These are phyloP conservation scores for Acutogordius australiensis DNA, from an alignment of 2,888 invertebrate genomes.

Conservation along the genomic window DNA sequence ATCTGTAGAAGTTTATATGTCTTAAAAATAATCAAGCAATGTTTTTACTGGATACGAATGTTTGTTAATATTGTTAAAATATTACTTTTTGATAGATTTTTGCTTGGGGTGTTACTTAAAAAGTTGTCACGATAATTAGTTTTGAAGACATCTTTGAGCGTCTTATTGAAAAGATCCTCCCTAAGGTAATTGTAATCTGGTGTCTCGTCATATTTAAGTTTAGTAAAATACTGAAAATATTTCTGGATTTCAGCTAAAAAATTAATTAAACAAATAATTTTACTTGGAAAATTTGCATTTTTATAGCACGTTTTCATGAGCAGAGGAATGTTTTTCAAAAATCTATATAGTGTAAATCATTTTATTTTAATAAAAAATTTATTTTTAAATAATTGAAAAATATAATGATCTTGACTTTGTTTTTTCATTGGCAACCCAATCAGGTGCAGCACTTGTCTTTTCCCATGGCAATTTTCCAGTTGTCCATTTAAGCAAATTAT, in stretches of 20 bases:
- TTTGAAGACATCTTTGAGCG: background rate
- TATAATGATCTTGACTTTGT: conserved; percentile 20
- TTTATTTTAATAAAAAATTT: background rate
- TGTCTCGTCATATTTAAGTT: conserved; percentile 6
- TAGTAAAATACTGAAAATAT: background rate
- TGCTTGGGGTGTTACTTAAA: too few relatives aligned
- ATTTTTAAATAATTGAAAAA: background rate
- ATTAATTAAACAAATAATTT: too few relatives aligned
- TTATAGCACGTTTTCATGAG: background rate
- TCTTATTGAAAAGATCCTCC: background rate
- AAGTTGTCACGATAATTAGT: background rate
- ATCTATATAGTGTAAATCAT: background rate
- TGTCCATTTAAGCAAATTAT: conserved; percentile 70
- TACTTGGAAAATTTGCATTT: too few relatives aligned
- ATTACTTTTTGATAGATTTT: too few relatives aligned
- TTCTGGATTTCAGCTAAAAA: background rate
- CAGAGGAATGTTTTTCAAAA: background rate
- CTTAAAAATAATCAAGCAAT: too few relatives aligned
- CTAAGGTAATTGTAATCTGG: conserved; percentile 6
- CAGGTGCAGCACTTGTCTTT: too few relatives aligned
- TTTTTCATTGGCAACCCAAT: conserved; percentile 29
- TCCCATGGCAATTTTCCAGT: conserved; percentile 56
- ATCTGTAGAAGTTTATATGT: too few relatives aligned
- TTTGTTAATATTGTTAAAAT: too few relatives aligned
- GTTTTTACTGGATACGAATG: too few relatives aligned